A percentile compares a stretch with the other conserved stretches of the same genome.
Evolutionary conservation across 1,140 invertebrate species (phyloP).

Genomic region (Sitobion miscanthi): DNA sequence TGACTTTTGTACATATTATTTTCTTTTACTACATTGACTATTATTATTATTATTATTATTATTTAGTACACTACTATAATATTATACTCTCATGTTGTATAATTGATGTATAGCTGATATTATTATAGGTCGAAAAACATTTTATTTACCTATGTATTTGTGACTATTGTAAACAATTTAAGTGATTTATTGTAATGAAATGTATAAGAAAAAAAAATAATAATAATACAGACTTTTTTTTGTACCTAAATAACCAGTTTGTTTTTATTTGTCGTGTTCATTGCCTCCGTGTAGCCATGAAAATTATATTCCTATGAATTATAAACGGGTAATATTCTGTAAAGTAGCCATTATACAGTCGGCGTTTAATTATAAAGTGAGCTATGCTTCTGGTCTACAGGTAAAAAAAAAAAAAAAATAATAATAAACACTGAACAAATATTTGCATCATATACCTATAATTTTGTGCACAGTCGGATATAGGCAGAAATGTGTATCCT

Average conservation of each 20-base stretch:
- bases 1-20: constrained; percentile 17
- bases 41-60: constrained; percentile 21
- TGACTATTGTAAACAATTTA: constrained; percentile 5
- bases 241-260: background rate
- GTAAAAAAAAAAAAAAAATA: background rate
- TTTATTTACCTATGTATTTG: background rate
- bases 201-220: background rate
- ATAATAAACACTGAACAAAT: background rate
- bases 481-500: background rate
- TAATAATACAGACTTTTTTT: background rate
- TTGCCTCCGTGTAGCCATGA: background rate
- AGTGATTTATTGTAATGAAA: constrained; percentile 15
- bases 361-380: background rate
- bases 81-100: background rate
- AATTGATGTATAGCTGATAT: background rate
- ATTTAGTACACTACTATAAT: background rate
- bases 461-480: background rate
- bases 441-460: background rate
- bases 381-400: background rate
- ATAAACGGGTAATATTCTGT: background rate
- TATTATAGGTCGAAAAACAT: background rate
- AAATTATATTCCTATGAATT: constrained; percentile 14
- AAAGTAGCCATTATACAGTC: background rate
- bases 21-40: background rate
- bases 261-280: background rate